Base-by-base conservation (phyloP, 2,888 invertebrate genomes). In the Epirrhoe tristata region DNA sequence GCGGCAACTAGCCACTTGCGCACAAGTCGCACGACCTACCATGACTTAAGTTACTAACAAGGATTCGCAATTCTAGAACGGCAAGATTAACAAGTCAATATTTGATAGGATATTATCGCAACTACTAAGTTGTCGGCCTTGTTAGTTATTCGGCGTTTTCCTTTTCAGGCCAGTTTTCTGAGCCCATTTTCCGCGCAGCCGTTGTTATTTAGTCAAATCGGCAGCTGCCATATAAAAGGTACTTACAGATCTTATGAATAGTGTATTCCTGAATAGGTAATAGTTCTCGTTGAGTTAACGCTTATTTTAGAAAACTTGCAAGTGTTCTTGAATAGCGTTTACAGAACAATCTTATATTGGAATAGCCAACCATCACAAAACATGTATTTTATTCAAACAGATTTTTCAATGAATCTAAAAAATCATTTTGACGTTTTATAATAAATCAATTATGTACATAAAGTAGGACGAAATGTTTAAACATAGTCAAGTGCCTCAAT, bases 1-100 rank as follows among this genome's bases (percentile, higher is more conserved):
- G 96, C 60, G 91, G 90, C 82, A 89, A 94, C 88, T 94, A 91
- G 83, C 80, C 56, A 50, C 59, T 24, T 17, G 36, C 36, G 12
- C 32, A 63, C 64, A 10, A 54, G 16, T 55, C 12, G 39, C 39
- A 12, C 10, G 39, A 43, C 39, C 39, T 10, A 43, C 12, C 39
- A 12, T 12, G 12, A 12, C 12, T 12, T 43, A 10, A 12, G 10
- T 43, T 43, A 12, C 39, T 43, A 53, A 8, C 24, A 43, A 43
- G 36, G 48, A 58, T 12, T 31, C 52, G 10, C 52, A 31, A 52
- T 60, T 52, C 31, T 6, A 34, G 24, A 61, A 60, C 51, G 24
- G 34, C 54, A 34, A 48, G 17, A 36, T 36, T 1, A 39, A 39
- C 39, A 39, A 39, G 8, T 10, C 12, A 43, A 12, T 34, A 5